Percentiles rank a stretch among this genome's conserved stretches.
phyloP scores from a whole-genome alignment of 2,113 vertebrate genomes.

The Panthera uncia region DNA sequence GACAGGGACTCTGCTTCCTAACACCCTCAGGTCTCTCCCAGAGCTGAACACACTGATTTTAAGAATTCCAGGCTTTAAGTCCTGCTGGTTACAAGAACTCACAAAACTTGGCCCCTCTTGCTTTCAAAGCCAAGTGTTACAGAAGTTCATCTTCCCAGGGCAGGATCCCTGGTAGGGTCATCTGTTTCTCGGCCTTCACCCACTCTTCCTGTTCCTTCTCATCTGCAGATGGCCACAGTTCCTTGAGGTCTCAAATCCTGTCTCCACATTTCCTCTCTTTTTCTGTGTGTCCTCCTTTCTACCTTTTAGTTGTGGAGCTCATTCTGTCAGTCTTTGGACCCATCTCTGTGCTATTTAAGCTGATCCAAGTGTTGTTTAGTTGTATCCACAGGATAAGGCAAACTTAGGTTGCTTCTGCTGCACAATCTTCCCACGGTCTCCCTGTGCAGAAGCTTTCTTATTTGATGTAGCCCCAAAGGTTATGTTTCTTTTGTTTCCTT shows the following conservation, averaged over 20 bases:
- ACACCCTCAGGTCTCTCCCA: neutral
- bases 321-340: neutral
- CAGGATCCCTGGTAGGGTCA: neutral
- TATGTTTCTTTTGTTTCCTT: neutral
- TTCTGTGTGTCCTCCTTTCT: neutral
- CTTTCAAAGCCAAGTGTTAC: neutral
- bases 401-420: neutral
- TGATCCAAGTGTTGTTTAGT: neutral
- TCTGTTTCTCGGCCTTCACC: neutral
- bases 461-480: neutral
- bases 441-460: neutral
- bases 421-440: neutral
- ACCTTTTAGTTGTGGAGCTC: neutral
- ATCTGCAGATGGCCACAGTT: neutral
- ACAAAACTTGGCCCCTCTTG: neutral
- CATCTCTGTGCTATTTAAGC: neutral
- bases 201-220: neutral
- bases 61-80: neutral
- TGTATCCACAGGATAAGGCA: neutral
- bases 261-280: neutral
- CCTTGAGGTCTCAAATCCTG: neutral
- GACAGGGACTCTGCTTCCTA: neutral
- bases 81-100: neutral
- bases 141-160: neutral
- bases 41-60: neutral